These are phyloP conservation scores for Hippolais icterina DNA, from an alignment of 2,113 vertebrate species.

Conservation along the genomic window DNA sequence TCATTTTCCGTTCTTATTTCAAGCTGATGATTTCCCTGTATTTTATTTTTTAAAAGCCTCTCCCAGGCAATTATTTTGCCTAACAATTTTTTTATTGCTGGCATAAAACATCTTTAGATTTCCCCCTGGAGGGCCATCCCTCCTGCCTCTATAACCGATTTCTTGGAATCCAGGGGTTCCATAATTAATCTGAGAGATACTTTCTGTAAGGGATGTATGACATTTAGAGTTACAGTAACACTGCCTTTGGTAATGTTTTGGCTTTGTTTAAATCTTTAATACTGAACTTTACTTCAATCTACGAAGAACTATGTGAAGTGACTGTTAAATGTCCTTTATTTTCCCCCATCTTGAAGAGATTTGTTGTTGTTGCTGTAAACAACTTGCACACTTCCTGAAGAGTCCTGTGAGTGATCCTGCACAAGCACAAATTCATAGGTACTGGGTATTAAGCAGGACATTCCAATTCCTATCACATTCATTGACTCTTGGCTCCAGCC, in stretches of 20 bases:
- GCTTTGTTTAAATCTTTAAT: slow-evolving; percentile 28
- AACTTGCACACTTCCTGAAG: neutral
- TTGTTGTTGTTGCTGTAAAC: neutral
- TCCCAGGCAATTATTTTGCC: slow-evolving; percentile 10
- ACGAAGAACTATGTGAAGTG: neutral
- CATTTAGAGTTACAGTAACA: slow-evolving; percentile 30
- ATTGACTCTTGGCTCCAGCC: slow-evolving; percentile 24
- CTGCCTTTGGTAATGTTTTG: neutral
- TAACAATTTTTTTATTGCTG: neutral
- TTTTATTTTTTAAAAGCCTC: neutral
- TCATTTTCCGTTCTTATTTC: neutral
- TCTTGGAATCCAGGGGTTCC: slow-evolving; percentile 15
- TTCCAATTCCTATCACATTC: slow-evolving; percentile 28
- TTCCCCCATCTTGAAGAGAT: neutral
- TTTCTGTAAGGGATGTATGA: slow-evolving; percentile 32
- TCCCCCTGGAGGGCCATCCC: neutral
- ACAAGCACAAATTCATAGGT: neutral
- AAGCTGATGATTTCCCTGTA: neutral
- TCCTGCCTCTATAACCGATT: neutral
- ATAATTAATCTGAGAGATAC: slow-evolving; percentile 12
- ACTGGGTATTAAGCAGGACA: neutral
- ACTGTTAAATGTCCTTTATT: neutral
- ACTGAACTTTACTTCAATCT: slow-evolving; percentile 34
- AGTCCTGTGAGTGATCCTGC: neutral
- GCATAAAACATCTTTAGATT: neutral